A percentile compares a stretch with the other conserved stretches of the same genome.
Evolutionary conservation across 2,113 vertebrate genomes (phyloP).

Genomic region (Cheirogaleus medius): DNA sequence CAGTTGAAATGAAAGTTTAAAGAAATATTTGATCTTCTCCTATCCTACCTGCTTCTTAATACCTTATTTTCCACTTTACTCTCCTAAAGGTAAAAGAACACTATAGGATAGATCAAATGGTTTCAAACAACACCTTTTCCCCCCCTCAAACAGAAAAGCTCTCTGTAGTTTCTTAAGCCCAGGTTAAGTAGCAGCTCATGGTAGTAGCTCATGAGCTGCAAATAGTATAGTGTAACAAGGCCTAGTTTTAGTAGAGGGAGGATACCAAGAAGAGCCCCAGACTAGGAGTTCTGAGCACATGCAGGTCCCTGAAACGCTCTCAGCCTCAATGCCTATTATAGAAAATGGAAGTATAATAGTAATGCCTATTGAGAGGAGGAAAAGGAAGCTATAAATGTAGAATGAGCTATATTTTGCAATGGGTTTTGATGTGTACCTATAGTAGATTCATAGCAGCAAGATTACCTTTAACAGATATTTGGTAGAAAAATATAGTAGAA

Average conservation of each 20-base stretch:
- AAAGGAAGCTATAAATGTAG: neutral
- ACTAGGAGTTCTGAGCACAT: neutral
- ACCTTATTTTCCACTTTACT: neutral
- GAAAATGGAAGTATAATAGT: neutral
- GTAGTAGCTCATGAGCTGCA: neutral
- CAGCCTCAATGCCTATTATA: neutral
- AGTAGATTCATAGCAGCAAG: neutral
- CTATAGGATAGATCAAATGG: neutral
- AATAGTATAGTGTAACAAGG: neutral
- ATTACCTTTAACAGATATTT: neutral
- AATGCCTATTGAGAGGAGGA: neutral
- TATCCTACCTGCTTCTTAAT: neutral
- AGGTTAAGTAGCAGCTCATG: no score
- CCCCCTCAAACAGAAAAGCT: neutral
- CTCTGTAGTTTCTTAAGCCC: neutral
- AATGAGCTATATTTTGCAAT: neutral
- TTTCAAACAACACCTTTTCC: neutral
- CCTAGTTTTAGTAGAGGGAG: neutral
- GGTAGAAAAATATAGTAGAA: neutral
- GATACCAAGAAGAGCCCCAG: neutral
- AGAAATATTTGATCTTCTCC: neutral
- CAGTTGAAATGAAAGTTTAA: conserved; percentile 2
- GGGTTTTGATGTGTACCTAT: neutral
- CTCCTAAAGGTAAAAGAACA: neutral
- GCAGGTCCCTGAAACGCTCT: neutral